Evolutionary conservation across 2,113 vertebrate genomes (phyloP).

Genomic region (Pituophis catenifer): DNA sequence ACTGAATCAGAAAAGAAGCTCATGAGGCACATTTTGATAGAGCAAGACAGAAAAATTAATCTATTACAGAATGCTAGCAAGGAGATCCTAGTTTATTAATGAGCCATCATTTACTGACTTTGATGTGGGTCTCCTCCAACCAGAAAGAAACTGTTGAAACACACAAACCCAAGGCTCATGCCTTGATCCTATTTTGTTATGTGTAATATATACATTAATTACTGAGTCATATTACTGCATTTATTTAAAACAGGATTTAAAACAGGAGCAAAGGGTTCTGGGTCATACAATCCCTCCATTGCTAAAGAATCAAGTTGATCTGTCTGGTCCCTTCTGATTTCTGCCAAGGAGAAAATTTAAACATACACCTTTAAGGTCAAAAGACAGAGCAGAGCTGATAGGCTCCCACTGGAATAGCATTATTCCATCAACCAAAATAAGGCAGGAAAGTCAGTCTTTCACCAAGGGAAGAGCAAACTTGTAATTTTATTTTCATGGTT

Average conservation of each 20-base stretch:
- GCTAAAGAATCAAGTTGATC: conserved; percentile 11
- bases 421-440: neutral
- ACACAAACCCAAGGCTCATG: neutral
- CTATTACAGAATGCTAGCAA: neutral
- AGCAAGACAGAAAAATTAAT: neutral
- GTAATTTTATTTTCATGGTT: conserved; percentile 13
- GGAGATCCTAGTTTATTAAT: neutral
- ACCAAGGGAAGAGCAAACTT: neutral
- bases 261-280: neutral
- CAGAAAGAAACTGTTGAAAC: neutral
- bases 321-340: neutral
- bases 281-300: conserved; percentile 3
- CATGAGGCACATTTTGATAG: neutral
- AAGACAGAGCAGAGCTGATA: neutral
- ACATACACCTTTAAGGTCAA: conserved; percentile 16
- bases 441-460: conserved; percentile 1
- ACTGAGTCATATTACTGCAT: neutral
- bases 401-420: neutral
- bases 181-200: neutral
- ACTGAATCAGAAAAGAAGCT: neutral
- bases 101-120: neutral
- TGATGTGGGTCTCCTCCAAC: neutral
- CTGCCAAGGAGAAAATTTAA: neutral
- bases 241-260: neutral
- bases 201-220: neutral